Base-by-base conservation (phyloP, 2,888 invertebrate genomes). In the Shargacucullia verbasci region DNA sequence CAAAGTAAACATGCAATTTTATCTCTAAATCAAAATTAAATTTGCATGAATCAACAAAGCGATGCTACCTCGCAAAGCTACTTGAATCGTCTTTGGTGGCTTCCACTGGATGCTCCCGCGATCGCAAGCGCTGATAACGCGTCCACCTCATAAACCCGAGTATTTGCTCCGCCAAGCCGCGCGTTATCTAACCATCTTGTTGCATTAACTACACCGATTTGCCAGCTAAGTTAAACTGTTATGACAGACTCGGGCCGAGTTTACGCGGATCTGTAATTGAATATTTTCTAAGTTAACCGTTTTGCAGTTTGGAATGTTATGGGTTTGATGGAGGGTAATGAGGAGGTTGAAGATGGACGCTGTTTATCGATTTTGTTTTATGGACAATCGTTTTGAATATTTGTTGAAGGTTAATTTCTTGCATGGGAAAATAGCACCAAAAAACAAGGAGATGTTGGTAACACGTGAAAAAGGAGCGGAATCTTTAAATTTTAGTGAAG, bases 371-470 rank as follows among this genome's bases (percentile, higher is more conserved):
- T 61, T 27, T 67, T 56, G 57, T 41, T 68, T 65, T 66, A 66
- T 52, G 48, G 57, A 0, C 49, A 20, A 78, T 52, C 55, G 55
- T 56, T 52, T 52, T 8, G 69, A 70, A 72, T 63, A 53, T 70
- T 76, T 67, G 54, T 52, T 57, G 48, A 45, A 55, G 48, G 74
- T 77, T 45, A 13, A 41, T 46, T 81, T 83, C 79, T 70, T 62
- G 75, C 70, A 72, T 73, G 50, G 59, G 67, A 49, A 74, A 81
- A 81, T 83, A 71, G n/a, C n/a, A n/a, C n/a, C n/a, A n/a, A n/a
- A n/a, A n/a, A n/a, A n/a, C n/a, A n/a, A n/a, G n/a, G n/a, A n/a
- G n/a, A n/a, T n/a, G n/a, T n/a, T n/a, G n/a, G n/a, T n/a, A n/a
- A n/a, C n/a, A n/a, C n/a, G n/a, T n/a, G n/a, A n/a, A n/a, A n/a